Percentiles rank a stretch among this genome's conserved stretches.
These are phyloP conservation scores for Sialia sialis DNA, from an alignment of 2,113 vertebrate species.

Conservation along the genomic window DNA sequence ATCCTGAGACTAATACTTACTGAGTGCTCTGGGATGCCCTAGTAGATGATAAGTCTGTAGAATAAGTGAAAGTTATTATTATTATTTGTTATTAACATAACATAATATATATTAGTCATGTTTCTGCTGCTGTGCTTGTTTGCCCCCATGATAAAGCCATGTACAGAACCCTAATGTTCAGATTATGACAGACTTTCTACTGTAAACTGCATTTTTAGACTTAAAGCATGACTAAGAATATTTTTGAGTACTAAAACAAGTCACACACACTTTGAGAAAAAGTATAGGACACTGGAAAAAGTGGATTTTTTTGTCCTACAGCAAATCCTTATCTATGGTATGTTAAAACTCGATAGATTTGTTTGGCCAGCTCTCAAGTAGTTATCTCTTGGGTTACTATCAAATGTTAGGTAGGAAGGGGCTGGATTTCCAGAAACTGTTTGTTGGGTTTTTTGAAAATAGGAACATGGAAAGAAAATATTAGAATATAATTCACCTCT, in stretches of 20 bases:
- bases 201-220: not conserved
- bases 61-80: not conserved
- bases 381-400: not conserved
- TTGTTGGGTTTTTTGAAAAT: rapidly evolving
- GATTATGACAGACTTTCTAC: not conserved
- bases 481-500: not conserved
- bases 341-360: not conserved
- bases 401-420: not conserved
- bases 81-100: not conserved
- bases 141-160: not conserved
- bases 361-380: not conserved
- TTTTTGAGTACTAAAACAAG: not conserved
- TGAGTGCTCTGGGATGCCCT: not conserved
- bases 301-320: not conserved
- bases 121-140: not conserved
- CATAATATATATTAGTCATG: not conserved
- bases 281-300: not conserved
- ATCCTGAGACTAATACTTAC: not conserved
- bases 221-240: not conserved
- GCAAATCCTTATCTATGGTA: not conserved
- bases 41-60: not conserved
- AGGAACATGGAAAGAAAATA: not conserved
- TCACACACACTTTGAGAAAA: not conserved
- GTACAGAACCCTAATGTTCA: not conserved
- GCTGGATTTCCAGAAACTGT: not conserved